A percentile compares a stretch with the other conserved stretches of the same genome.
phyloP scores from a whole-genome alignment of 2,888 invertebrate species.

The Standfussiana lucernea region DNA sequence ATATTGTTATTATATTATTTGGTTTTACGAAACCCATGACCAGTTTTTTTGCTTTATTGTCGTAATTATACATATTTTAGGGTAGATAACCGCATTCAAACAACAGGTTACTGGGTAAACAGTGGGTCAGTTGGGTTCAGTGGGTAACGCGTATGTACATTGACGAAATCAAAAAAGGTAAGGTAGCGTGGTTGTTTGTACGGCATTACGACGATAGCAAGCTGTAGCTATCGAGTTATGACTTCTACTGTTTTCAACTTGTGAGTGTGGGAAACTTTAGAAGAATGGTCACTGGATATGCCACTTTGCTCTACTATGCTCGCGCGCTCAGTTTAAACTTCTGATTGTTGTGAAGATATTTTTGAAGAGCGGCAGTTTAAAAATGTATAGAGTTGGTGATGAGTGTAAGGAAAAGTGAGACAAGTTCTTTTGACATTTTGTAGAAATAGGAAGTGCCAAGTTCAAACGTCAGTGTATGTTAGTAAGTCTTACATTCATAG shows the following conservation, averaged over 20 bases:
- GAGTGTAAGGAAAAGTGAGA: no score
- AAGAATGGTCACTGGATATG: not conserved
- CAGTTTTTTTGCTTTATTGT: no score
- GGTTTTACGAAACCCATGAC: no score
- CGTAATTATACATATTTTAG: no score
- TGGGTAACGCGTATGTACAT: no score
- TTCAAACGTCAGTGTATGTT: not conserved
- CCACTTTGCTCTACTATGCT: not conserved
- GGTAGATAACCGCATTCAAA: no score
- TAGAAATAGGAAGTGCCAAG: not conserved
- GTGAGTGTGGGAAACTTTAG: constrained; percentile 6
- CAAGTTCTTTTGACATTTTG: not conserved
- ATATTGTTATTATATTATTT: no score
- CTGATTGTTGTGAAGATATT: constrained; percentile 14
- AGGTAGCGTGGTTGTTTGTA: no score
- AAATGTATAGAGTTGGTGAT: constrained; percentile 20
- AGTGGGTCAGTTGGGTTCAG: no score
- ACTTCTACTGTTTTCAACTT: not conserved
- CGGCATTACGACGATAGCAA: no score
- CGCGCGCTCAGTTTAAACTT: not conserved
- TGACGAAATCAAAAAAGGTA: no score
- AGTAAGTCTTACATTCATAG: not conserved
- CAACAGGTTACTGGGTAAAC: no score
- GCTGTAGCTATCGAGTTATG: not conserved
- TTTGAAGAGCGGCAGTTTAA: constrained; percentile 22